Percentiles rank a stretch among this genome's conserved stretches.
Conservation (phyloP, 2,888 invertebrate species). For the Suillia variegata region DNA sequence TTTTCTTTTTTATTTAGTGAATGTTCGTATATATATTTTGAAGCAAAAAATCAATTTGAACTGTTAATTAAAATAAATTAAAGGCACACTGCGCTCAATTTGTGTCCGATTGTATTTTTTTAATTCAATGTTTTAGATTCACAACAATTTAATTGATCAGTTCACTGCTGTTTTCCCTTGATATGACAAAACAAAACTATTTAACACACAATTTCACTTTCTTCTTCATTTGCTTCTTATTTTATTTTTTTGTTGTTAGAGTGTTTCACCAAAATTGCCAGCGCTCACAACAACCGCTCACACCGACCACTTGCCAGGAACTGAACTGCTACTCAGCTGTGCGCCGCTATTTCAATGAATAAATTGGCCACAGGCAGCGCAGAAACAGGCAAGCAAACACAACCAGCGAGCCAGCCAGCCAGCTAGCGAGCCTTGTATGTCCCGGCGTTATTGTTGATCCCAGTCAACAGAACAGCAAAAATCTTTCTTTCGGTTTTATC, state of each 20-base stretch:
- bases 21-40: no score
- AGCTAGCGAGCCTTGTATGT: not conserved
- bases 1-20: no score
- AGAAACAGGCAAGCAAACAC: not conserved
- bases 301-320: slow-evolving; percentile 58
- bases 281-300: slow-evolving; percentile 44
- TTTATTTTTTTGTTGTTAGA: not conserved
- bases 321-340: slow-evolving; percentile 59
- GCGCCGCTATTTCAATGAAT: slow-evolving; percentile 60
- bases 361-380: slow-evolving; percentile 36
- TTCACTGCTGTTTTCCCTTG: no score
- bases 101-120: no score
- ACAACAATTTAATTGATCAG: no score
- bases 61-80: no score
- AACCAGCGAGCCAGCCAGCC: not conserved
- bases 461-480: slow-evolving; percentile 18
- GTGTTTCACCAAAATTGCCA: not conserved
- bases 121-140: no score
- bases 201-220: no score
- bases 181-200: no score
- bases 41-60: no score
- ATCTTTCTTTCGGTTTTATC: slow-evolving; percentile 24
- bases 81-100: no score
- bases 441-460: not conserved
- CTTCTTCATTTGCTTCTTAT: no score